Evolutionary conservation across 2,797 vertebrate genomes (phyloP), one percentile per base, ranked within the genome.

Genomic region (Poecilia velifera): DNA sequence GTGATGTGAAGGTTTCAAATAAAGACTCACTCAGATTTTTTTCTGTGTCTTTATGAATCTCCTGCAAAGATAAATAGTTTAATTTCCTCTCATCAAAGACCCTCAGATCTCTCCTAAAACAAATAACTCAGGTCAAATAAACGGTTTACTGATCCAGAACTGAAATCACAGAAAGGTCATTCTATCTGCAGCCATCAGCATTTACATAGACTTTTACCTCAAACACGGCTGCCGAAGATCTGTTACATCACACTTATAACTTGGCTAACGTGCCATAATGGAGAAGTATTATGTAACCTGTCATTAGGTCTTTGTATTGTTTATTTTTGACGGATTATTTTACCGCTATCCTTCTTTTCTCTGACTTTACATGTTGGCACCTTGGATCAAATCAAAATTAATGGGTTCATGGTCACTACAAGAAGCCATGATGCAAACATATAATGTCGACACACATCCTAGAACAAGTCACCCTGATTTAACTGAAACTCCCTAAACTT

Each of bases 171-270:
- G 64, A 22, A 41, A 22, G 8, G 20, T 12, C 20, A 5, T 25
- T 4, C 18, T 41, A 8, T 71, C 10, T 43, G 41, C 41, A 71
- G 68, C 41, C 6, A 20, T 45, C 68, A 45, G 41, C 25, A n/a
- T 71, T 45, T 14, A 68, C 20, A 68, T 41, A 45, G 34, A 51
- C 28, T 4, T 18, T 12, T 28, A 75, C 47, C 34, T 66, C 55
- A 34, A 49, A 39, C 36, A 49, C 10, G 57, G 72, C 55, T 13
- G 64, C 74, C 20, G 14, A 4, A 53, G 22, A 22, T 49, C 45
- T 41, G 6, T 86, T 81, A 36, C 73, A 79, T 55, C 18, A 41
- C 66, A 53, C 2, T 41, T 18, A 57, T 49, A 28, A 3, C 12
- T 10, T n/a, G 20, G 36, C 18, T 51, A 16, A 12, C 20, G 2